Evolutionary conservation across 2,113 vertebrate species (phyloP).

Genomic region (Albula glossodonta): DNA sequence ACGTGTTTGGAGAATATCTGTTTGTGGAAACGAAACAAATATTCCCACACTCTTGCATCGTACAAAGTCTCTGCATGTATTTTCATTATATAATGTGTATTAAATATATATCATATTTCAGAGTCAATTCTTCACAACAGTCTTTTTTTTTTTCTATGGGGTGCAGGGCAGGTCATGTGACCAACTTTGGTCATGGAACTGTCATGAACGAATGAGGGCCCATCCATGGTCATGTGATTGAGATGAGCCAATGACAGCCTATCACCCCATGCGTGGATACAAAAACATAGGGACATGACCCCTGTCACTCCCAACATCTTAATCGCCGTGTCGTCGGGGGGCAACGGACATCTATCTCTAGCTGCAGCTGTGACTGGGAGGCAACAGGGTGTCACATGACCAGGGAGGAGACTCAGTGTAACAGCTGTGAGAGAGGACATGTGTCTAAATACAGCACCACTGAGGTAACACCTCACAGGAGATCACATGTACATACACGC

Average conservation of each 20-base stretch:
- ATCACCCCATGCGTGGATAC: too few species aligned
- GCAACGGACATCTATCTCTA: too few species aligned
- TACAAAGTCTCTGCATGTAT: too few species aligned
- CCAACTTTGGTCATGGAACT: not conserved
- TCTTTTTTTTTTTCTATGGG: not conserved
- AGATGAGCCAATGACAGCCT: too few species aligned
- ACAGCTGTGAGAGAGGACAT: not conserved
- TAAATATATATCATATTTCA: too few species aligned
- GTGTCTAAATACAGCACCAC: slow-evolving; percentile 46
- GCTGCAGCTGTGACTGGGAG: too few species aligned
- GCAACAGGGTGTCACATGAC: not conserved
- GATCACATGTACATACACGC: not conserved
- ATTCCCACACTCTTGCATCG: too few species aligned
- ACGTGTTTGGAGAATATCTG: too few species aligned
- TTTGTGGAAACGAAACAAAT: too few species aligned
- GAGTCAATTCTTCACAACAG: too few species aligned
- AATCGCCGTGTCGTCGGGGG: not conserved
- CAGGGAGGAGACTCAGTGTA: not conserved
- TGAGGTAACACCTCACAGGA: slow-evolving; percentile 25
- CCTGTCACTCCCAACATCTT: not conserved
- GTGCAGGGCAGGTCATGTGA: not conserved
- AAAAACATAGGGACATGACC: not conserved
- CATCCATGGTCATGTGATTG: too few species aligned
- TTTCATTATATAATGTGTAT: too few species aligned
- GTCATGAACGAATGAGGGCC: not conserved